phyloP scores from a whole-genome alignment of 2,797 vertebrate species.

The Hylomyscus alleni region DNA sequence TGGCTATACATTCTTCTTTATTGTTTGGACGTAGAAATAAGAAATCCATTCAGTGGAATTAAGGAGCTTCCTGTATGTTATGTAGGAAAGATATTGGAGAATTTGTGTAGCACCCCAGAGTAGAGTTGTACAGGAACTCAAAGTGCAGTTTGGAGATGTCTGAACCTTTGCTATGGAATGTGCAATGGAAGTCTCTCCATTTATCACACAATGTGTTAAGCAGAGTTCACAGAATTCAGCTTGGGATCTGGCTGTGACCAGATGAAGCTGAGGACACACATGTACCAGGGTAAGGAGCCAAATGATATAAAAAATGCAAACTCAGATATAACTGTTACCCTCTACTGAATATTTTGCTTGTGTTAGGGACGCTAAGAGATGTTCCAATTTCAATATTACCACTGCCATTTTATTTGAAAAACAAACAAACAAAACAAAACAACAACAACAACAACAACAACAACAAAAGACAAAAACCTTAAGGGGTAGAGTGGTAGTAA shows the following conservation, averaged over 20 bases:
- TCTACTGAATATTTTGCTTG: not conserved
- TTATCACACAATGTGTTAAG: not conserved
- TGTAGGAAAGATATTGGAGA: not conserved
- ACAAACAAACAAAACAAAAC: not conserved
- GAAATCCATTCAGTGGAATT: not conserved
- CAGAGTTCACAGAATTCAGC: not conserved
- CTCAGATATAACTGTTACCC: not conserved
- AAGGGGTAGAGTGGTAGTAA: not conserved
- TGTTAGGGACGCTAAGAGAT: not conserved
- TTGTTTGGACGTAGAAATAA: not conserved
- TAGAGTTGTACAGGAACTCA: not conserved
- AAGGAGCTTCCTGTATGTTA: not conserved
- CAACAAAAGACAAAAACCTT: not conserved
- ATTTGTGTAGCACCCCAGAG: rapidly evolving
- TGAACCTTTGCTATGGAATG: not conserved
- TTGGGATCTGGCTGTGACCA: not conserved
- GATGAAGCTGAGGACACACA: not conserved
- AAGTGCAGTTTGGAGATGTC: rapidly evolving
- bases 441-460: not conserved
- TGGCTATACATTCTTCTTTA: not conserved
- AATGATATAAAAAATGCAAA: not conserved
- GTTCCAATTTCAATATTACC: not conserved
- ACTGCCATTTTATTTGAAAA: not conserved
- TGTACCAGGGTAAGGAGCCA: not conserved
- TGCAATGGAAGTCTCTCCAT: not conserved